Evolutionary conservation across 2,797 vertebrate genomes (phyloP).

Genomic region (Oreochromis grahami): DNA sequence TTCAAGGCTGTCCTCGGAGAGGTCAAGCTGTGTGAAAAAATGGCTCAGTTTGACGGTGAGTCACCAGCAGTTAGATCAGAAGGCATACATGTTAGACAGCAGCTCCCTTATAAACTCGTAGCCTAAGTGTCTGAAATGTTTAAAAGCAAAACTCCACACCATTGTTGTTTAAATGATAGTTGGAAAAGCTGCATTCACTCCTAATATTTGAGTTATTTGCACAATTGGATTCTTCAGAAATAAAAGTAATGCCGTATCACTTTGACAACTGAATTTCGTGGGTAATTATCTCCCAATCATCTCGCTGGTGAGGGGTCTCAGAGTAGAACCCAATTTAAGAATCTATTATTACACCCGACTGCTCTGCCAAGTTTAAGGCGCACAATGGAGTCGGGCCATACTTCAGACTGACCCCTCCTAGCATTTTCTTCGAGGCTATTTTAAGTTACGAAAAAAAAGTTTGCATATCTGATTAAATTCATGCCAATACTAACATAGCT

Average conservation of each 20-base stretch:
- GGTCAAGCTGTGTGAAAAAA: conserved; percentile 91
- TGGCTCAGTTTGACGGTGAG: conserved; percentile 94
- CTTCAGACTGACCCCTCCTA: neutral
- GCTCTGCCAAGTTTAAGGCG: neutral
- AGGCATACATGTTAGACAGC: neutral
- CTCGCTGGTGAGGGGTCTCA: neutral
- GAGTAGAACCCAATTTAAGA: neutral
- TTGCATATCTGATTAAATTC: neutral
- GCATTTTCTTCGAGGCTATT: neutral
- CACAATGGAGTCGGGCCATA: neutral
- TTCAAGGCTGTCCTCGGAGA: conserved; percentile 88
- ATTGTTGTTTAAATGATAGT: neutral
- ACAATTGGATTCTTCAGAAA: neutral
- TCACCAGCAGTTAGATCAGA: neutral
- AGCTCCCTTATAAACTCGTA: neutral
- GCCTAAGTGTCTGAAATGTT: neutral
- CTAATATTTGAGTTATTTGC: neutral
- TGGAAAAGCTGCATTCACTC: neutral
- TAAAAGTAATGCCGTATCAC: neutral
- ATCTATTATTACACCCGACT: neutral
- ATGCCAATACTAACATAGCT: neutral
- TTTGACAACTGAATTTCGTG: neutral
- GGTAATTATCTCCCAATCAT: neutral
- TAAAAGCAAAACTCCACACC: neutral
- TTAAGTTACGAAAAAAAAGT: neutral